These are phyloP conservation scores for Drosophila anomelani DNA, from an alignment of 2,888 invertebrate genomes.

Conservation along the genomic window DNA sequence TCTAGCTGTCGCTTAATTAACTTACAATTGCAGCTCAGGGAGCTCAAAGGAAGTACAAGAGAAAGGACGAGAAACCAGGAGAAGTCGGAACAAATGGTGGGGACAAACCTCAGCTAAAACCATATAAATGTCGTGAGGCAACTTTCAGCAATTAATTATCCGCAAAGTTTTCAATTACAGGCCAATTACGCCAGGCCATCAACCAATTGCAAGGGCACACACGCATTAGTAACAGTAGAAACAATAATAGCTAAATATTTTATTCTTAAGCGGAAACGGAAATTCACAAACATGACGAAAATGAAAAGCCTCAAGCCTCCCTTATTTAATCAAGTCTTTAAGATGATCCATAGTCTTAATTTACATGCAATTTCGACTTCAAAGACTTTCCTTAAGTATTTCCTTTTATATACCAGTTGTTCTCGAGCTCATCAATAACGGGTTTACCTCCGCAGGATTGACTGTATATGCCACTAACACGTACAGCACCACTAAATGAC, in stretches of 20 bases:
- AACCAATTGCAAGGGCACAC: conserved; percentile 40
- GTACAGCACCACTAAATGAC: conserved; percentile 48
- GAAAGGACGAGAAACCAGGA: neutral
- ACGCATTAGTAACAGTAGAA: conserved; percentile 7
- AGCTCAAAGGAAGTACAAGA: conserved; percentile 7
- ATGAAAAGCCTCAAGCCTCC: neutral
- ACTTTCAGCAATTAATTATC: conserved; percentile 77
- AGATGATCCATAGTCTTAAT: too few relatives aligned
- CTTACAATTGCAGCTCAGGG: conserved; percentile 51
- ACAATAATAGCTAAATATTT: neutral
- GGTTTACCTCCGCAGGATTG: too few relatives aligned
- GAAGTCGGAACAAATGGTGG: conserved; percentile 39
- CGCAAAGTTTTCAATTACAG: conserved; percentile 77
- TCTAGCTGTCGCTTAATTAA: conserved; percentile 67
- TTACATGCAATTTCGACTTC: neutral
- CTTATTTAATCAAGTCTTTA: neutral
- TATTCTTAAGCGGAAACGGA: neutral
- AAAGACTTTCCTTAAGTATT: neutral
- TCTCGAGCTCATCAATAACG: conserved; percentile 4
- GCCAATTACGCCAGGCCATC: conserved; percentile 69
- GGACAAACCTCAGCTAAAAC: conserved; percentile 67
- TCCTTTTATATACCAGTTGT: neutral
- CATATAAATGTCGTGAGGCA: conserved; percentile 76
- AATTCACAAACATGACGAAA: too few relatives aligned
- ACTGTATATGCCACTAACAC: conserved; percentile 28